Percentiles rank a stretch among this genome's conserved stretches.
Conservation (phyloP, 2,797 vertebrate genomes). For the Epinephelus malabaricus region DNA sequence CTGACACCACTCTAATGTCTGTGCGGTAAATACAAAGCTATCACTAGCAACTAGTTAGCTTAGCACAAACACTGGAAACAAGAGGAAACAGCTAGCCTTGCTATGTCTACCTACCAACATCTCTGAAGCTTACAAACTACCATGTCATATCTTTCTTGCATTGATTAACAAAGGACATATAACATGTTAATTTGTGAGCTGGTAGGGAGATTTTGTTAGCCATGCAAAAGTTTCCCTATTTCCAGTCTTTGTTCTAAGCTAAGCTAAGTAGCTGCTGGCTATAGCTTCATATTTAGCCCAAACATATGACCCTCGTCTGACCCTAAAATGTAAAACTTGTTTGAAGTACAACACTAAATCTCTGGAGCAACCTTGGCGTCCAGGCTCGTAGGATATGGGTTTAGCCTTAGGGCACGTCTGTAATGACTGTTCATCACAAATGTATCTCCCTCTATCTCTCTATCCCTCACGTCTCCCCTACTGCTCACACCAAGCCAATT, state of each 20-base stretch:
- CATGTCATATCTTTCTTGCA: neutral
- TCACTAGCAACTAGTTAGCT: neutral
- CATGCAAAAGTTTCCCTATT: neutral
- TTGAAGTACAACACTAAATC: neutral
- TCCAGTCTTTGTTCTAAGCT: neutral
- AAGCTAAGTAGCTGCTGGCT: neutral
- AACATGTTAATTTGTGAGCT: neutral
- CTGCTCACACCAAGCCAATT: slow-evolving; percentile 78
- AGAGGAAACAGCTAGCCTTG: neutral
- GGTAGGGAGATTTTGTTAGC: neutral
- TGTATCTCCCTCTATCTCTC: slow-evolving; percentile 35
- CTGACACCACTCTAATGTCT: too few relatives aligned
- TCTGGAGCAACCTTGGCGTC: neutral
- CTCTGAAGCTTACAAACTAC: neutral
- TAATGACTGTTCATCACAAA: slow-evolving; percentile 60
- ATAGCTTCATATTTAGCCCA: neutral
- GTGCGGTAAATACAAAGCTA: neutral
- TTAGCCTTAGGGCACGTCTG: slow-evolving; percentile 49
- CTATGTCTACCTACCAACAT: neutral
- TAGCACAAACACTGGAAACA: neutral
- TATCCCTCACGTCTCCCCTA: slow-evolving; percentile 45
- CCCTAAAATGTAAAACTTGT: neutral
- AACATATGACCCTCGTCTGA: neutral
- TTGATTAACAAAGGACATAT: neutral
- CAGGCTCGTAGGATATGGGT: slow-evolving; percentile 16